Percentiles rank a stretch among this genome's conserved stretches.
Conservation (phyloP, 2,113 vertebrate genomes). For the Phainopepla nitens region DNA sequence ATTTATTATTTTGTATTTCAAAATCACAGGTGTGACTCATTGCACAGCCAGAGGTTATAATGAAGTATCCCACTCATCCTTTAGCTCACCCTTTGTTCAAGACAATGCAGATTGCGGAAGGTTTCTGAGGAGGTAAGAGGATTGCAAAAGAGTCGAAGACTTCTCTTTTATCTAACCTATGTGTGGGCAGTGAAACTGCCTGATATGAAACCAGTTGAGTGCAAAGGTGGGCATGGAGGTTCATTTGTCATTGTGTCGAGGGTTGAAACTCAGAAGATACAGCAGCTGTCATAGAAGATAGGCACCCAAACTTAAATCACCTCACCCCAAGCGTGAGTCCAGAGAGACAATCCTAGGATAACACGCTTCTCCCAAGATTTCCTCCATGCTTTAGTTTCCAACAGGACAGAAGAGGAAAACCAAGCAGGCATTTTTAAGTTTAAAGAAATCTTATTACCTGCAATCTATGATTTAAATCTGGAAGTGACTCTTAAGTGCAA, state of each 20-base stretch:
- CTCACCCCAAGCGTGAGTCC: background rate
- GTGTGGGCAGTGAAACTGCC: slow-evolving; percentile 57
- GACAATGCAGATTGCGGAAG: slow-evolving; percentile 45
- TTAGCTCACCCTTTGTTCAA: slow-evolving; percentile 50
- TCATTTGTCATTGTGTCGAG: slow-evolving; percentile 22
- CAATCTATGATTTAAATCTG: background rate
- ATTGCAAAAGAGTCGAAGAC: slow-evolving; percentile 31
- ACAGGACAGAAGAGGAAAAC: background rate
- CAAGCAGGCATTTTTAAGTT: background rate
- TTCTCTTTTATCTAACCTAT: slow-evolving; percentile 37
- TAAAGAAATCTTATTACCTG: background rate
- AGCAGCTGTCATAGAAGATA: background rate
- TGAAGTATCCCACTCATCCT: slow-evolving; percentile 64
- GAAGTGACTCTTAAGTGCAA: background rate
- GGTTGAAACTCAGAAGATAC: slow-evolving; percentile 8
- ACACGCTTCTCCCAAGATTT: background rate
- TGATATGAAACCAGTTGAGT: slow-evolving; percentile 40
- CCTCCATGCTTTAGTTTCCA: background rate
- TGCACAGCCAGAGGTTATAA: slow-evolving; percentile 63
- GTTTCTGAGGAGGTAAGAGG: slow-evolving; percentile 44
- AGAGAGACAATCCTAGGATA: background rate
- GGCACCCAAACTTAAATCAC: background rate
- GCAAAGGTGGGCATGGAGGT: slow-evolving; percentile 49
- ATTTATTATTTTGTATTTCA: slow-evolving; percentile 60
- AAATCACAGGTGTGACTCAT: slow-evolving; percentile 60